These are phyloP conservation scores for Hypanus sabinus DNA, from an alignment of 2,113 vertebrate genomes.

Conservation along the genomic window DNA sequence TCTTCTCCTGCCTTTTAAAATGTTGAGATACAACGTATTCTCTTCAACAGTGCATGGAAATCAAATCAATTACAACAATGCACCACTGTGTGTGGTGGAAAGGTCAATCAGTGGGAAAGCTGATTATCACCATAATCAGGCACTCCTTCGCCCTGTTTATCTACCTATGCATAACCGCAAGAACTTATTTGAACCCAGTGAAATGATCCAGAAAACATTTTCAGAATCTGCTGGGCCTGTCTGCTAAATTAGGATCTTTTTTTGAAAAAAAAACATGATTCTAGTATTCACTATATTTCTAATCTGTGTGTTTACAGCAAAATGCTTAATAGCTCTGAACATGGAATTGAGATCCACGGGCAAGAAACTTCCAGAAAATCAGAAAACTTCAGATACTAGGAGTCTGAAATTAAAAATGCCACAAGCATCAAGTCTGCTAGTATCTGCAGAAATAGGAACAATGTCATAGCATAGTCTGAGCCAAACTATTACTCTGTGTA, in stretches of 20 bases:
- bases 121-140: neutral
- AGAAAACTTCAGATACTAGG: too few relatives aligned
- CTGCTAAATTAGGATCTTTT: too few relatives aligned
- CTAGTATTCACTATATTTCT: neutral
- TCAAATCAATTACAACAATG: neutral
- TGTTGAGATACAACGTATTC: neutral
- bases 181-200: too few relatives aligned
- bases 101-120: neutral
- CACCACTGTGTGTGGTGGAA: neutral
- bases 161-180: neutral
- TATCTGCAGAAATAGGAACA: too few relatives aligned
- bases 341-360: neutral
- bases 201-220: neutral
- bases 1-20: neutral
- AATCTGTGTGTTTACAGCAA: neutral
- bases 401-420: too few relatives aligned
- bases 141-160: neutral
- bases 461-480: too few relatives aligned
- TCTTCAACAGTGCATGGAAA: too few relatives aligned
- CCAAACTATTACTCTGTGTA: too few relatives aligned
- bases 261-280: neutral
- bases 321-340: neutral
- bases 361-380: neutral
- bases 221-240: neutral
- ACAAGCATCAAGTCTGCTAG: too few relatives aligned